These are phyloP conservation scores for Oenanthe melanoleuca DNA, from an alignment of 2,113 vertebrate genomes.

Conservation along the genomic window DNA sequence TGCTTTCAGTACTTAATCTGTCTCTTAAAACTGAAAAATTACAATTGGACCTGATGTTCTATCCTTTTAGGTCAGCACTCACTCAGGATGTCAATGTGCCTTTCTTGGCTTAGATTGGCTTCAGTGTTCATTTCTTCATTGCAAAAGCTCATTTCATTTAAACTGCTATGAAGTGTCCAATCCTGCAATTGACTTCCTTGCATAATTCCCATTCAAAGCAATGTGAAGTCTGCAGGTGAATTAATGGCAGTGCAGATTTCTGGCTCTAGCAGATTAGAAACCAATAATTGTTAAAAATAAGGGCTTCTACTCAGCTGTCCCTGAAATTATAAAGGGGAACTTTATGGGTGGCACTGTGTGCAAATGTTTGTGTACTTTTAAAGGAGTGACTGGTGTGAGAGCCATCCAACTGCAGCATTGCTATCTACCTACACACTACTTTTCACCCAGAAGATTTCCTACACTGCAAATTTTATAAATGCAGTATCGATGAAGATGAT, in stretches of 20 bases:
- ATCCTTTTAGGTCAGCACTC: conserved; percentile 16
- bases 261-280: background rate
- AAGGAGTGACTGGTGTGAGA: background rate
- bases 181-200: background rate
- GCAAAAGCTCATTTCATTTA: conserved; percentile 29
- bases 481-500: background rate
- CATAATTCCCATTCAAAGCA: background rate
- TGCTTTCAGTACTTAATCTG: conserved; percentile 58
- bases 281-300: background rate
- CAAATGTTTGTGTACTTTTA: background rate
- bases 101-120: conserved; percentile 3
- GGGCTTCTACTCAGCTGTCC: background rate
- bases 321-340: background rate
- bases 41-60: conserved; percentile 49
- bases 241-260: background rate
- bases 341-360: background rate
- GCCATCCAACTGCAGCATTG: background rate
- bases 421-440: background rate
- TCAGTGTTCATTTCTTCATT: conserved; percentile 3
- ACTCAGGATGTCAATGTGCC: background rate
- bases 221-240: background rate
- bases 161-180: conserved; percentile 5
- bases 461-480: background rate
- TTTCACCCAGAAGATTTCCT: background rate
- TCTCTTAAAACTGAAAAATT: conserved; percentile 69